These are phyloP conservation scores for Hyposoter didymator DNA, from an alignment of 2,888 invertebrate species.

Conservation along the genomic window DNA sequence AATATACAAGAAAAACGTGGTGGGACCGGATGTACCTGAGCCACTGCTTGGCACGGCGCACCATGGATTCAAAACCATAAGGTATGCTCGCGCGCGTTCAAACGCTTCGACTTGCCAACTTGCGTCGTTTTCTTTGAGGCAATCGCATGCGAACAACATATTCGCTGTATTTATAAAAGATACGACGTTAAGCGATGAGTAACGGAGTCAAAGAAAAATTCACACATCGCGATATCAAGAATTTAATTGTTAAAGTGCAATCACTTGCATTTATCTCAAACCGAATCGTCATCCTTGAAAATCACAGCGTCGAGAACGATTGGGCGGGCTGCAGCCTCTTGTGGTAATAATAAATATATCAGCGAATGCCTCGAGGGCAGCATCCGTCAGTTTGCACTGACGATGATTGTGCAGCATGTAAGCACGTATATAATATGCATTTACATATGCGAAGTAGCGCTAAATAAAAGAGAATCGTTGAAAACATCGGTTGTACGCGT, in stretches of 20 bases:
- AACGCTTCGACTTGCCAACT: neutral
- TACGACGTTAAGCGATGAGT: neutral
- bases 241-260: slow-evolving; percentile 15
- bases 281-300: slow-evolving; percentile 49
- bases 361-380: slow-evolving; percentile 12
- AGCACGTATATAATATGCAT: neutral
- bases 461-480: slow-evolving; percentile 45
- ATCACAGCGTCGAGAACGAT: slow-evolving; percentile 42
- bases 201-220: neutral
- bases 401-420: slow-evolving; percentile 43
- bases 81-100: neutral
- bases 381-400: slow-evolving; percentile 25
- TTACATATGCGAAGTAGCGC: slow-evolving; percentile 1
- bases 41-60: neutral
- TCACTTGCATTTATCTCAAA: slow-evolving; percentile 29
- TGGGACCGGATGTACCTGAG: slow-evolving; percentile 55
- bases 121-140: neutral
- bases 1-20: slow-evolving; percentile 67
- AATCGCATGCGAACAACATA: neutral
- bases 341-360: slow-evolving; percentile 41
- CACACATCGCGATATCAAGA: neutral
- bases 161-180: neutral
- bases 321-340: slow-evolving; percentile 36
- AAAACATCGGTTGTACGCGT: slow-evolving; percentile 57
- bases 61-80: neutral